A percentile compares a stretch with the other conserved stretches of the same genome.
Conservation (phyloP, 2,888 invertebrate species). For the Apoda limacodes region DNA sequence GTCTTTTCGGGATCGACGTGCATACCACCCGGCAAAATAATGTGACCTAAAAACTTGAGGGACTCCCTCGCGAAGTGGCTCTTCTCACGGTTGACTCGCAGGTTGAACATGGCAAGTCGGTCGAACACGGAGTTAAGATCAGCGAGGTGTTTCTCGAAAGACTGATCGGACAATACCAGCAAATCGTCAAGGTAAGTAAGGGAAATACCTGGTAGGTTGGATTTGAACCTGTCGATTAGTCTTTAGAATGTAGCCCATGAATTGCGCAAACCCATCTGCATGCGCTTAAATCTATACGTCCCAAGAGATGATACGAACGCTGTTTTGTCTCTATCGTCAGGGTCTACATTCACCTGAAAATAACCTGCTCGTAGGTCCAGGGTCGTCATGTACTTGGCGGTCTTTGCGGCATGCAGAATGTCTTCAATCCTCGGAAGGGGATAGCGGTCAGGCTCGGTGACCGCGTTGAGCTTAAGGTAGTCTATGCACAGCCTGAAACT, state of each 20-base stretch:
- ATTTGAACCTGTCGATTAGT: conserved; percentile 19
- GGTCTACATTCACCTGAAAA: conserved; percentile 18
- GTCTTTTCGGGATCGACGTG: conserved; percentile 25
- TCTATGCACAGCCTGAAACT: conserved; percentile 23
- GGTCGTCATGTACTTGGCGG: conserved; percentile 18
- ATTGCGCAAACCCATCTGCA: conserved; percentile 21
- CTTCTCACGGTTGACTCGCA: conserved; percentile 25
- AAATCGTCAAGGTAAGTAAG: conserved; percentile 29
- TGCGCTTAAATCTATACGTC: conserved; percentile 19
- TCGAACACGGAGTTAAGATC: conserved; percentile 24
- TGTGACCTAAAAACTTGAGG: conserved; percentile 27
- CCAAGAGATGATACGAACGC: conserved; percentile 18
- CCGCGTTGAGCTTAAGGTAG: conserved; percentile 25
- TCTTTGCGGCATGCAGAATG: conserved; percentile 20
- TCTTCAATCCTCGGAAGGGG: conserved; percentile 24
- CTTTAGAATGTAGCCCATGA: conserved; percentile 22
- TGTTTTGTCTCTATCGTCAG: conserved; percentile 18
- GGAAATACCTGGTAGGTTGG: conserved; percentile 10
- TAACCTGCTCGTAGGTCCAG: conserved; percentile 21
- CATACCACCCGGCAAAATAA: conserved; percentile 24
- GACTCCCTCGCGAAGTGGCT: conserved; percentile 20
- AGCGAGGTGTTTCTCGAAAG: conserved; percentile 21
- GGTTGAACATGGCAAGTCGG: conserved; percentile 17
- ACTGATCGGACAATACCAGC: conserved; percentile 21
- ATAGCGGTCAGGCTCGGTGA: conserved; percentile 24